These are phyloP conservation scores for Agrypnia vestita DNA, from an alignment of 1,140 invertebrate genomes.

Conservation along the genomic window DNA sequence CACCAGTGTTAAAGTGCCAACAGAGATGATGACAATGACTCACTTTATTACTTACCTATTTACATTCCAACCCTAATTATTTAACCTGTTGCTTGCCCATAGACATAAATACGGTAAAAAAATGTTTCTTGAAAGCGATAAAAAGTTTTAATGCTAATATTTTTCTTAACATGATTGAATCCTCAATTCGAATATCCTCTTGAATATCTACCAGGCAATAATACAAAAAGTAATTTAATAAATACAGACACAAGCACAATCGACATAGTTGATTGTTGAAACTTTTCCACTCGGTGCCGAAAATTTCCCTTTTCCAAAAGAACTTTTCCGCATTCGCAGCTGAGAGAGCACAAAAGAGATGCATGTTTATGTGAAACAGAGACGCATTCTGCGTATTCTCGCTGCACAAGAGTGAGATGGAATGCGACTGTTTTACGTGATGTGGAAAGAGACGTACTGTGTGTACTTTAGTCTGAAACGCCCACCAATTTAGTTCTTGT, in stretches of 20 bases:
- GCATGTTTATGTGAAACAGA: not conserved
- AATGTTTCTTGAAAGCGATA: not conserved
- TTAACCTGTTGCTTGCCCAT: too few relatives aligned
- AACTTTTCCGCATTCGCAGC: not conserved
- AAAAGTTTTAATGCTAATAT: not conserved
- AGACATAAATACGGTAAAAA: too few relatives aligned
- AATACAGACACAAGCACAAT: not conserved
- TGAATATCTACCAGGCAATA: not conserved
- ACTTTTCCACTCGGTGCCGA: not conserved
- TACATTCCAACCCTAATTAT: not conserved
- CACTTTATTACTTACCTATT: too few relatives aligned
- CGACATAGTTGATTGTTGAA: not conserved
- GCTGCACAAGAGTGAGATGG: not conserved
- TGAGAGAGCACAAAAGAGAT: not conserved
- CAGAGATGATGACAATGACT: too few relatives aligned
- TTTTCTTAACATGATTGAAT: conserved; percentile 12
- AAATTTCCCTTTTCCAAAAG: not conserved
- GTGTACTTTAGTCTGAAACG: conserved; percentile 50
- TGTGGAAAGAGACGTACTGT: conserved; percentile 20
- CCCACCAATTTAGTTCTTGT: conserved; percentile 48
- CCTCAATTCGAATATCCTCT: not conserved
- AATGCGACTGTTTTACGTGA: not conserved
- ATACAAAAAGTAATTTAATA: not conserved
- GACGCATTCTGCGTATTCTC: not conserved
- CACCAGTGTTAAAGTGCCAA: too few relatives aligned